phyloP scores from a whole-genome alignment of 2,888 invertebrate species.

The Leptura quadrifasciata region DNA sequence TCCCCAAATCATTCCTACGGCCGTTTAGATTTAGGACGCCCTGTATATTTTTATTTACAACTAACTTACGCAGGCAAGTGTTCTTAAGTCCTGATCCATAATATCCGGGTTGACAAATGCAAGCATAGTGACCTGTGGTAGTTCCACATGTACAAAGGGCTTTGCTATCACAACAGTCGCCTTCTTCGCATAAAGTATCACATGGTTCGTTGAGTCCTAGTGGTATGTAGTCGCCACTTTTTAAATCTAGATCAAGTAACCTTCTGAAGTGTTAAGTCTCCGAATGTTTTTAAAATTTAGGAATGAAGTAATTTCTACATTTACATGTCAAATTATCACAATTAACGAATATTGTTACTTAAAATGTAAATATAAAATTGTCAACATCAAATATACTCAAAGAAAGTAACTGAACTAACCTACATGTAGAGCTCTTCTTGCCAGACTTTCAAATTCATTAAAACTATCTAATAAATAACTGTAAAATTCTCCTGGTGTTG shows the following conservation, averaged over 20 bases:
- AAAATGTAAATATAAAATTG: no score
- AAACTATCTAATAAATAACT: conserved; percentile 82
- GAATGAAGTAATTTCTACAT: no score
- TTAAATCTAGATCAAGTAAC: conserved; percentile 75
- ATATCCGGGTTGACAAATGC: conserved; percentile 80
- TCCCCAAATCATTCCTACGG: no score
- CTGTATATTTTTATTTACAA: background rate
- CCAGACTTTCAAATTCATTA: conserved; percentile 82
- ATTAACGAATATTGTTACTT: no score
- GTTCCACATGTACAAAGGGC: conserved; percentile 82
- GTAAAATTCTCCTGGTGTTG: conserved; percentile 78
- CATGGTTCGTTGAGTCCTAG: conserved; percentile 75
- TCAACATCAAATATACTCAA: no score
- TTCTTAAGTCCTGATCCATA: conserved; percentile 79
- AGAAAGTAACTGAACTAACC: conserved; percentile 71
- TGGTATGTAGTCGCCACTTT: conserved; percentile 77
- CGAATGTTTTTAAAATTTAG: no score
- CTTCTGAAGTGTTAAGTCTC: no score
- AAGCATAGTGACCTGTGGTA: conserved; percentile 82
- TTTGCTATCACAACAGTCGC: conserved; percentile 78
- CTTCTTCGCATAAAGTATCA: conserved; percentile 75
- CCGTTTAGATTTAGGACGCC: no score
- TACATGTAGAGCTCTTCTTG: conserved; percentile 80
- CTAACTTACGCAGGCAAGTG: conserved; percentile 77
- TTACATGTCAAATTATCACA: no score